Percentiles rank a stretch among this genome's conserved stretches.
phyloP scores from a whole-genome alignment of 2,888 invertebrate genomes.

The Vesta saturnalis region DNA sequence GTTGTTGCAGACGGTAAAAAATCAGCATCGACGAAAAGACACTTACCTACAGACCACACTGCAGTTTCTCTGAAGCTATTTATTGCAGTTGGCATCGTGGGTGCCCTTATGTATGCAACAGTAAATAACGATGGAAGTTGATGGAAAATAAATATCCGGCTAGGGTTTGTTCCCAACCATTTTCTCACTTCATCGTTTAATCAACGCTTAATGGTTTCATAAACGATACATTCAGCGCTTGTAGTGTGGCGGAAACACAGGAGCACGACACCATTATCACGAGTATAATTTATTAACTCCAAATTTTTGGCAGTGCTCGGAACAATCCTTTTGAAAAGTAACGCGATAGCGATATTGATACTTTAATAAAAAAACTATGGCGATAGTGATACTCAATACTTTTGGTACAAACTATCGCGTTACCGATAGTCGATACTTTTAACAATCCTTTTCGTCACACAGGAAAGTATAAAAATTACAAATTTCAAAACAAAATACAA shows the following conservation, averaged over 20 bases:
- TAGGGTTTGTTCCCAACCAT: conserved; percentile 19
- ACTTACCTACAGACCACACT: too few relatives aligned
- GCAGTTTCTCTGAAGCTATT: too few relatives aligned
- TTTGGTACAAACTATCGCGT: too few relatives aligned
- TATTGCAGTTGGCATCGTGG: conserved; percentile 12
- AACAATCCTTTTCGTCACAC: too few relatives aligned
- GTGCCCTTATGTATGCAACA: conserved; percentile 12
- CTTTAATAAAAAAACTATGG: too few relatives aligned
- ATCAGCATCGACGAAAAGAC: conserved; percentile 3
- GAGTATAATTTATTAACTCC: conserved; percentile 14
- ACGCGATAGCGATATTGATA: too few relatives aligned
- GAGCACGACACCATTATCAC: conserved; percentile 30
- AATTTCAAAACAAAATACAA: too few relatives aligned
- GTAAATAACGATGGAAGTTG: conserved; percentile 18
- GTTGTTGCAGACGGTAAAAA: conserved; percentile 10
- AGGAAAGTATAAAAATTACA: too few relatives aligned
- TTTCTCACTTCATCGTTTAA: conserved; percentile 7
- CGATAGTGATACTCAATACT: too few relatives aligned
- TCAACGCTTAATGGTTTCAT: neutral
- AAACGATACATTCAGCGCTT: conserved; percentile 44
- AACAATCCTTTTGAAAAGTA: too few relatives aligned
- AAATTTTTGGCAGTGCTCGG: conserved; percentile 48
- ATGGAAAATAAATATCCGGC: conserved; percentile 12
- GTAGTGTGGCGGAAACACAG: conserved; percentile 43
- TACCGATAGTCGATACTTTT: too few relatives aligned